These are phyloP conservation scores for Hymenochirus boettgeri DNA, from an alignment of 2,113 vertebrate genomes.

Conservation along the genomic window DNA sequence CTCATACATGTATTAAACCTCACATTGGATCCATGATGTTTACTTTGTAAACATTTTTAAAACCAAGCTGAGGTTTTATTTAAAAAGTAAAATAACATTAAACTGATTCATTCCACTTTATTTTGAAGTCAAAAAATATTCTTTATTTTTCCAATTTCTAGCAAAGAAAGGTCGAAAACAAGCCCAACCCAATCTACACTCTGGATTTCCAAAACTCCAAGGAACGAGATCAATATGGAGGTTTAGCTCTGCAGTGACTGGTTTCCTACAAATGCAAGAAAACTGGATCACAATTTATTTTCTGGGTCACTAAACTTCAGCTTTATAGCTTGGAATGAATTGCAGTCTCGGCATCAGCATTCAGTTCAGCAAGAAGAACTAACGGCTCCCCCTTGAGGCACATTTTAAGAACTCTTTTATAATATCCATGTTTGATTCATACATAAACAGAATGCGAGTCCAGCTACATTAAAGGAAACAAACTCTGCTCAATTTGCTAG, in stretches of 20 bases:
- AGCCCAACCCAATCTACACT: constrained; percentile 76
- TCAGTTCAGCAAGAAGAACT: constrained; percentile 65
- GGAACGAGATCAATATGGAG: constrained; percentile 79
- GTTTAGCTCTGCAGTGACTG: constrained; percentile 65
- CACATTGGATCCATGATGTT: too few relatives aligned
- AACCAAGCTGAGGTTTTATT: too few relatives aligned
- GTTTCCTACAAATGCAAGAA: constrained; percentile 44
- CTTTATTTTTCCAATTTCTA: constrained; percentile 49
- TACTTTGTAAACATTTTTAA: too few relatives aligned
- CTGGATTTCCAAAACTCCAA: constrained; percentile 86
- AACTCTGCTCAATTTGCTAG: constrained; percentile 63
- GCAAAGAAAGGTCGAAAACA: constrained; percentile 82
- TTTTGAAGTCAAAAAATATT: neutral
- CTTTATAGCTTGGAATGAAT: constrained; percentile 74
- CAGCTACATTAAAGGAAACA: constrained; percentile 54
- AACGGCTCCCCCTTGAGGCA: constrained; percentile 72
- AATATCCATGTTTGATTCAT: constrained; percentile 57
- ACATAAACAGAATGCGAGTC: constrained; percentile 60
- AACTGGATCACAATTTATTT: constrained; percentile 46
- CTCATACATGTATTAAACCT: too few relatives aligned
- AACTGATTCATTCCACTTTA: neutral
- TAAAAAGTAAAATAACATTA: too few relatives aligned
- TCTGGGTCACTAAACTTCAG: constrained; percentile 53
- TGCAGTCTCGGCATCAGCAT: constrained; percentile 64
- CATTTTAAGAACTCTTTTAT: constrained; percentile 63